Base-by-base conservation (phyloP, 2,113 vertebrate genomes). In the Machaerirhynchus nigripectus region DNA sequence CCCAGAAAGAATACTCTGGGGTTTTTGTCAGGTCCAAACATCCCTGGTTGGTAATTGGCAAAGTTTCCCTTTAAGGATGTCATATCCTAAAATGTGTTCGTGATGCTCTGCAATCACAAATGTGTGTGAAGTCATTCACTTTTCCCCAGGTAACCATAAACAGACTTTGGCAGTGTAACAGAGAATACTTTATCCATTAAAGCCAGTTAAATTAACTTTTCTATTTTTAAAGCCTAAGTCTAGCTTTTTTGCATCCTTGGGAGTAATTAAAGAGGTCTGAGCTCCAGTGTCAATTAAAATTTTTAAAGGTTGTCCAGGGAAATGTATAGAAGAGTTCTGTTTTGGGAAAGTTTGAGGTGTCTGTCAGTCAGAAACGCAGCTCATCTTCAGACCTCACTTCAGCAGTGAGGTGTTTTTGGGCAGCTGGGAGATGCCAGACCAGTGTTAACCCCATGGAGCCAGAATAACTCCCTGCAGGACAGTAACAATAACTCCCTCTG, bases 401-500 rank as follows among this genome's bases (percentile, higher is more conserved):
- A 37, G 47, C 81, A 44, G 16, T 2, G 56, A 44, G 47, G 10
- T 8, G 47, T 4, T 53, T 21, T 9, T 26, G 80, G 76, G 49
- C 39, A 55, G 49, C 49, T 35, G 33, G 80, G 78, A 35, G 37
- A 15, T n/a, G 31, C 31, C 80, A 61, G 56, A 31, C 37, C 46
- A 60, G 46, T 13, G 67, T 4, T 10, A 20, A n/a, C 44, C 35
- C 65, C 7, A 0, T 37, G 50, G 63, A 31, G 40, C 61, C 50
- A 46, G 27, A 15, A 3, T 10, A 33, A 14, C 22, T 33, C 52
- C 57, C 10, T 46, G 0, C 11, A 28, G 17, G 40, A 30, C 40
- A 39, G 2, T 6, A 4, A 15, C 39, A 49, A 0, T 4, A 28
- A 19, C 4, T 24, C 30, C 57, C 78, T 23, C 8, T 13, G 44